Percentiles rank a stretch among this genome's conserved stretches.
Conservation (phyloP, 2,797 vertebrate species). For the Acanthis flammea region DNA sequence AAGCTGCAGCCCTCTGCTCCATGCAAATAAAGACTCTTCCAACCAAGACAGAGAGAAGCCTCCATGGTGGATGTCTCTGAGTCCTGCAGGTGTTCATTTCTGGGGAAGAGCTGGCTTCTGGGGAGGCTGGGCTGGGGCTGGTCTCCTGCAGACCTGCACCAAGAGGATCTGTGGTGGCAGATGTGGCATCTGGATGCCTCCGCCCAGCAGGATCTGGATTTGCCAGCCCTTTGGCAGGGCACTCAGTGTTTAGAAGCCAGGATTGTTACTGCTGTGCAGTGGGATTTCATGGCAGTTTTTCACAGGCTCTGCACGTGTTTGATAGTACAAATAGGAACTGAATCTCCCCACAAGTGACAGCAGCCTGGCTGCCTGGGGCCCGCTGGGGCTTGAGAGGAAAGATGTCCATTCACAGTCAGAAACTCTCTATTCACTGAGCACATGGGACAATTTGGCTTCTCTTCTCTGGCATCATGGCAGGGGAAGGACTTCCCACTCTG, state of each 20-base stretch:
- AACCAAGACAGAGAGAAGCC: background rate
- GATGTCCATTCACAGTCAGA: background rate
- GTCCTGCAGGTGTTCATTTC: background rate
- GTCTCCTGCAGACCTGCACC: background rate
- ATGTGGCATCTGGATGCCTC: background rate
- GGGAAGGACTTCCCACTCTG: background rate
- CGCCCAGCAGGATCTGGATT: background rate
- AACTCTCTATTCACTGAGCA: background rate
- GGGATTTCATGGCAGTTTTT: constrained; percentile 49
- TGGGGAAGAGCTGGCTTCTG: background rate
- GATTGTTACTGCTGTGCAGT: constrained; percentile 33
- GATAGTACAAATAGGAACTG: background rate
- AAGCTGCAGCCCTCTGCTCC: background rate
- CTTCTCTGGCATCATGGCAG: background rate
- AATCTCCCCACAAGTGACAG: constrained; percentile 16
- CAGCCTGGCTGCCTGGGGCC: background rate
- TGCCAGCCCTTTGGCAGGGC: constrained; percentile 21
- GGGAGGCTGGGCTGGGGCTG: background rate
- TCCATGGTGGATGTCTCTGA: background rate
- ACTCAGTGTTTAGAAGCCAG: background rate
- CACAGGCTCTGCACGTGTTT: constrained; percentile 29
- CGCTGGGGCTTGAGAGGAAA: background rate
- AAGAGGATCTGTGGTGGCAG: background rate
- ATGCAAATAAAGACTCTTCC: fast-evolving
- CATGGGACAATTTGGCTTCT: background rate